Percentiles rank a stretch among this genome's conserved stretches.
phyloP scores from a whole-genome alignment of 1,140 invertebrate genomes.

The Drosophila nebulosa region DNA sequence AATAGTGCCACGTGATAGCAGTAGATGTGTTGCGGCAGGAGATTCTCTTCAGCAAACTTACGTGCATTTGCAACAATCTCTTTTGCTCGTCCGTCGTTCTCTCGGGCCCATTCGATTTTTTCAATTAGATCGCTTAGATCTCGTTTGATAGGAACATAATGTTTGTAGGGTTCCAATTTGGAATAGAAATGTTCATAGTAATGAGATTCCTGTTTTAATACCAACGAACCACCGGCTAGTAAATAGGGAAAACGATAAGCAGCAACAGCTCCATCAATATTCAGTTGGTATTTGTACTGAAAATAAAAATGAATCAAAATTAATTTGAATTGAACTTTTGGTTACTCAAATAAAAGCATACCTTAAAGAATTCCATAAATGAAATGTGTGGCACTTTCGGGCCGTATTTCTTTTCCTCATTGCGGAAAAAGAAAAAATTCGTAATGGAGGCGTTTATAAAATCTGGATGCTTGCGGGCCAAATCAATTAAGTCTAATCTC shows the following conservation, averaged over 20 bases:
- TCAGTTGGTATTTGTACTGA: slow-evolving; percentile 97
- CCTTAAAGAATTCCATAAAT: slow-evolving; percentile 98
- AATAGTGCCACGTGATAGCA: slow-evolving; percentile 94
- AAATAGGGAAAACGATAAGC: slow-evolving; percentile 97
- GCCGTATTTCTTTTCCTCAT: slow-evolving; percentile 92
- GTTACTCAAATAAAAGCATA: slow-evolving; percentile 81
- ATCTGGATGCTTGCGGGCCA: slow-evolving; percentile 89
- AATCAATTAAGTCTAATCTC: slow-evolving; percentile 90
- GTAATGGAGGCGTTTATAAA: slow-evolving; percentile 95
- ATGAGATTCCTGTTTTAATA: slow-evolving; percentile 95
- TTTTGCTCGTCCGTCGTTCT: slow-evolving; percentile 88
- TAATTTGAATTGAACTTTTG: neutral
- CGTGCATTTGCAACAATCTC: slow-evolving; percentile 88
- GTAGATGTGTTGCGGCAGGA: slow-evolving; percentile 92
- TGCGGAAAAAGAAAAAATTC: slow-evolving; percentile 97
- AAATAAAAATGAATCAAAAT: slow-evolving; percentile 51
- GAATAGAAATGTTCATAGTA: slow-evolving; percentile 98
- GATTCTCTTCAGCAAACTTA: slow-evolving; percentile 88
- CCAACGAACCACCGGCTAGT: slow-evolving; percentile 90
- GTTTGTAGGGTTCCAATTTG: slow-evolving; percentile 87
- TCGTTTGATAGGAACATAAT: slow-evolving; percentile 92
- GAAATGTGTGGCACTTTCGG: slow-evolving; percentile 91
- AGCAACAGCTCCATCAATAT: slow-evolving; percentile 97
- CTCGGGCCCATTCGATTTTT: slow-evolving; percentile 89
- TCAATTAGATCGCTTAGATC: slow-evolving; percentile 91